Conservation (phyloP, 2,113 vertebrate species). For the Poecilia latipinna region DNA sequence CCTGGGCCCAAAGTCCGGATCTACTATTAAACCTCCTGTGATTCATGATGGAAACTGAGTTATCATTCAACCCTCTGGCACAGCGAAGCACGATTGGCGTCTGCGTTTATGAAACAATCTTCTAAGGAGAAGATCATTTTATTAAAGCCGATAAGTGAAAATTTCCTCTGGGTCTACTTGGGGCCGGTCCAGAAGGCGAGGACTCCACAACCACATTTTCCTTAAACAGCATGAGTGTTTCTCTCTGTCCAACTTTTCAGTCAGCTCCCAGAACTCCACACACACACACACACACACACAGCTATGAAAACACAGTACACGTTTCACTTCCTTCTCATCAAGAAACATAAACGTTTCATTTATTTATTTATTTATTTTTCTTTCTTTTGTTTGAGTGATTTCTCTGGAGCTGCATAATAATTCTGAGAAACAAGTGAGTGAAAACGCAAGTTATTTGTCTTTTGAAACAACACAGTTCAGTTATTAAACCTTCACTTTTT, state of each 20-base stretch:
- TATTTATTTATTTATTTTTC: no score
- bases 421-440: background rate
- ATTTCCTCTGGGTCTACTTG: slow-evolving; percentile 54
- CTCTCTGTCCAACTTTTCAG: slow-evolving; percentile 27
- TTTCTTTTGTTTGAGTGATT: background rate
- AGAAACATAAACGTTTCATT: background rate
- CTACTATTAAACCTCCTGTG: background rate
- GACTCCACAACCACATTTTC: slow-evolving; percentile 46
- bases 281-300: background rate
- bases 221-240: slow-evolving; percentile 41
- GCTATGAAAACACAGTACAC: slow-evolving; percentile 9
- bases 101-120: slow-evolving; percentile 41
- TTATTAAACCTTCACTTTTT: slow-evolving; percentile 1
- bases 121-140: slow-evolving; percentile 55
- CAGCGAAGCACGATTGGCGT: slow-evolving; percentile 41
- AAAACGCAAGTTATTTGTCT: background rate
- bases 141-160: slow-evolving; percentile 50
- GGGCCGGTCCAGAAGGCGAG: slow-evolving; percentile 68
- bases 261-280: slow-evolving; percentile 29
- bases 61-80: slow-evolving; percentile 48
- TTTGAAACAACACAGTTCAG: background rate
- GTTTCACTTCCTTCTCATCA: slow-evolving; percentile 2
- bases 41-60: background rate
- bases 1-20: background rate
- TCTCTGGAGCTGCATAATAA: slow-evolving; percentile 19